phyloP scores from a whole-genome alignment of 2,113 vertebrate species.

The Malurus melanocephalus region DNA sequence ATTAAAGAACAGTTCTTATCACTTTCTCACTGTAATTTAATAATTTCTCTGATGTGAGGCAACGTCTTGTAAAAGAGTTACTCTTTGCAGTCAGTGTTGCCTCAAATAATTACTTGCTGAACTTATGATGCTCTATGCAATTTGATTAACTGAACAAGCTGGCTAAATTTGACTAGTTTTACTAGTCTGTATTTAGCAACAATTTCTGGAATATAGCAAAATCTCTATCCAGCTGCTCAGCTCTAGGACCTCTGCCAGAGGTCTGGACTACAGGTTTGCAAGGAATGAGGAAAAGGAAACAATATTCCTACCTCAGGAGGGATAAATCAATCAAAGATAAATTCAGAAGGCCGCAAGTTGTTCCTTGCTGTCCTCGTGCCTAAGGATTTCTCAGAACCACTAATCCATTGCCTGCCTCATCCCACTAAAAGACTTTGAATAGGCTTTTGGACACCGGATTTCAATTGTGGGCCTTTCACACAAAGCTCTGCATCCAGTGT shows the following conservation, averaged over 20 bases:
- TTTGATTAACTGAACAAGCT: not conserved
- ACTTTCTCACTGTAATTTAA: not conserved
- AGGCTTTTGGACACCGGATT: not conserved
- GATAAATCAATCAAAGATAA: not conserved
- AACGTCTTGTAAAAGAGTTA: not conserved
- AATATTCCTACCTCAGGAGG: not conserved
- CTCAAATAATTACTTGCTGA: not conserved
- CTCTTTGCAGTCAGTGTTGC: not conserved
- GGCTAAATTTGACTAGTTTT: not conserved
- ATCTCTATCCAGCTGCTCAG: not conserved
- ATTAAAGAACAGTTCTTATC: not conserved
- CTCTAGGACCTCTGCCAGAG: not conserved
- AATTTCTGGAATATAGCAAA: not conserved
- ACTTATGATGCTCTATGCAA: not conserved
- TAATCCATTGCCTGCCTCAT: not conserved
- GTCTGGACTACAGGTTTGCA: not conserved
- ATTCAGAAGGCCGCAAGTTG: not conserved
- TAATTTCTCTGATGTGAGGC: not conserved
- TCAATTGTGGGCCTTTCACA: not conserved
- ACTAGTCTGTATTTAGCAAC: not conserved
- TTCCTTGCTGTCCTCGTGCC: not conserved
- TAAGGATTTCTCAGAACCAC: not conserved
- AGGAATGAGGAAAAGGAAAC: not conserved
- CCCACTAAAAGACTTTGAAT: not conserved
- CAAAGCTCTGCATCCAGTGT: not conserved